Evolutionary conservation across 2,113 vertebrate species (phyloP).

Genomic region (Clupea harengus): DNA sequence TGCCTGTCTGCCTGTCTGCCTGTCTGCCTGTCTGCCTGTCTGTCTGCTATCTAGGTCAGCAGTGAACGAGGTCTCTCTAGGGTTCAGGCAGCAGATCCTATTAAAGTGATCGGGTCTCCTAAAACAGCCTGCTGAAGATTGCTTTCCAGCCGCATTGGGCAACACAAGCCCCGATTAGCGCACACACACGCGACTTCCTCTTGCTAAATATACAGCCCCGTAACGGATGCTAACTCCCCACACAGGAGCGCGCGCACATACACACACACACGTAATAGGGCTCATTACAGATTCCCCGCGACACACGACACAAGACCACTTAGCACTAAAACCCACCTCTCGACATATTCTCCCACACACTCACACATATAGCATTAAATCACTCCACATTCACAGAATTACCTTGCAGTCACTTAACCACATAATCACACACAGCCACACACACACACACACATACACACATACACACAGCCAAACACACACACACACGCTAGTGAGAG

Average conservation of each 20-base stretch:
- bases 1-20: background rate
- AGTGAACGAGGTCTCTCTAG: constrained; percentile 69
- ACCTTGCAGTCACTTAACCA: background rate
- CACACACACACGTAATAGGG: background rate
- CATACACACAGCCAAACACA: background rate
- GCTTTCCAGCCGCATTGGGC: constrained; percentile 62
- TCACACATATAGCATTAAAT: background rate
- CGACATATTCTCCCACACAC: constrained; percentile 6
- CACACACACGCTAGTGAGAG: constrained; percentile 42
- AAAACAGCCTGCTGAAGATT: constrained; percentile 54
- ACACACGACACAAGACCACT: background rate
- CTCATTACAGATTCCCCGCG: background rate
- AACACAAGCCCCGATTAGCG: constrained; percentile 33
- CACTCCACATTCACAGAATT: background rate
- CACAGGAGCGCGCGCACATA: background rate
- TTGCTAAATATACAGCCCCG: constrained; percentile 12
- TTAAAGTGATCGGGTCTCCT: constrained; percentile 64
- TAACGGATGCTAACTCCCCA: background rate
- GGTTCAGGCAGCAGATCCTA: constrained; percentile 70
- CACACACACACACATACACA: background rate
- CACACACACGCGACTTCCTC: constrained; percentile 14
- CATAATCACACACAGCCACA: background rate
- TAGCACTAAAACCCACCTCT: background rate
- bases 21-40: too few species aligned
- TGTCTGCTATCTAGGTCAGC: constrained; percentile 66